Percentiles rank a stretch among this genome's conserved stretches.
phyloP scores from a whole-genome alignment of 2,797 vertebrate species.

The Leptoclinus maculatus region DNA sequence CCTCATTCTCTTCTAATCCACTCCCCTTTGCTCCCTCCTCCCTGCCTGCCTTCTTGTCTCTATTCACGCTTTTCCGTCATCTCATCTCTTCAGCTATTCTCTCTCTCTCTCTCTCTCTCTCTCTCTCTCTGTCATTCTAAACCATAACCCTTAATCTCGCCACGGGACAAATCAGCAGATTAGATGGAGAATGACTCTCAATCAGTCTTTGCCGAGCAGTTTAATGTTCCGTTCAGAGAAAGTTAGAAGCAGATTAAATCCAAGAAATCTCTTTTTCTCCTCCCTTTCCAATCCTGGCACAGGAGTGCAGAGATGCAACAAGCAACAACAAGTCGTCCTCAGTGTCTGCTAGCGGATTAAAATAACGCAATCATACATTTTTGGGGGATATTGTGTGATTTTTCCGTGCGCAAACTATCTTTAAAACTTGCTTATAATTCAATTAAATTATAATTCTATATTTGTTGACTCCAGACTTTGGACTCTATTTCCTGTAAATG shows the following conservation, averaged over 20 bases:
- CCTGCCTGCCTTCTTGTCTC: constrained; percentile 35
- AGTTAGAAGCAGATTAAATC: constrained; percentile 81
- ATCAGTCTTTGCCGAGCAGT: constrained; percentile 66
- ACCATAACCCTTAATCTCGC: constrained; percentile 76
- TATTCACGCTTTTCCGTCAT: constrained; percentile 32
- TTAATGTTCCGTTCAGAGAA: constrained; percentile 76
- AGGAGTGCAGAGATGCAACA: constrained; percentile 43
- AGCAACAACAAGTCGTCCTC: constrained; percentile 34
- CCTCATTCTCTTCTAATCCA: constrained; percentile 45
- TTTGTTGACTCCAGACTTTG: background rate
- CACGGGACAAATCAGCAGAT: constrained; percentile 80
- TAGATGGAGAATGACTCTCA: constrained; percentile 71
- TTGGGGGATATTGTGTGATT: background rate
- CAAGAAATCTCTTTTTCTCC: constrained; percentile 58
- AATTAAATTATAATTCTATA: background rate
- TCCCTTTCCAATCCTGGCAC: constrained; percentile 44
- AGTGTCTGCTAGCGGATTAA: constrained; percentile 9
- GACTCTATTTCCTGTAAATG: background rate
- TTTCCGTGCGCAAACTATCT: background rate
- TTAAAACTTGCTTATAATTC: background rate
- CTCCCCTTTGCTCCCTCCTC: constrained; percentile 28
- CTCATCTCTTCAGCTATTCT: constrained; percentile 52
- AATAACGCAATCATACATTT: constrained; percentile 22
- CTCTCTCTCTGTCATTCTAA: constrained; percentile 48
- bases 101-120: constrained; percentile 9